Percentiles rank a stretch among this genome's conserved stretches.
phyloP scores from a whole-genome alignment of 92 coral and sea anemone species.

The Porites cylindrica region DNA sequence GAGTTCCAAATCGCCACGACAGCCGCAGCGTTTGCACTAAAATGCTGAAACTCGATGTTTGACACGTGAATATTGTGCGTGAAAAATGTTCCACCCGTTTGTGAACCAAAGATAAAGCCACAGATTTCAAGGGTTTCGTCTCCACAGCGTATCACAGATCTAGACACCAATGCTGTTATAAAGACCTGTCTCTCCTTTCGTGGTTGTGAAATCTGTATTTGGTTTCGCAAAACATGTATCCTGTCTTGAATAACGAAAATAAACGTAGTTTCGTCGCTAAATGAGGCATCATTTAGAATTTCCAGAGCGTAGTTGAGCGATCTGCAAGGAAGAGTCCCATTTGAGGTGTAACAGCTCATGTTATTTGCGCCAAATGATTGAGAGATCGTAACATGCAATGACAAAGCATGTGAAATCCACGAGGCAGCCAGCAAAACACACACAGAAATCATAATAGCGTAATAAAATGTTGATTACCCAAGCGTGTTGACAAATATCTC shows the following conservation, averaged over 20 bases:
- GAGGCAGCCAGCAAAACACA: not conserved
- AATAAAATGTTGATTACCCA: not conserved
- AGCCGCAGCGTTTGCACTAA: conserved; percentile 67
- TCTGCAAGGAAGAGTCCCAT: conserved; percentile 55
- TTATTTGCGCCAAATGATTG: conserved; percentile 69
- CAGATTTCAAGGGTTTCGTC: not conserved
- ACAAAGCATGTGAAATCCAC: conserved; percentile 1
- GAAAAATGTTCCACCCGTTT: not conserved
- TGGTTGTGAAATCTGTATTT: conserved; percentile 65
- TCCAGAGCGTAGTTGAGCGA: conserved; percentile 72
- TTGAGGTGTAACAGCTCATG: conserved; percentile 47
- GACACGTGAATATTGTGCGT: conserved; percentile 61
- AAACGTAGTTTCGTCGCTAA: conserved; percentile 55
- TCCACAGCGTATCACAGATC: conserved; percentile 9
- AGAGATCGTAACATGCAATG: conserved; percentile 58
- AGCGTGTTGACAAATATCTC: not conserved
- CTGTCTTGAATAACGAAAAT: conserved; percentile 61
- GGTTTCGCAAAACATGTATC: conserved; percentile 35
- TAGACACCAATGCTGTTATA: conserved; percentile 43
- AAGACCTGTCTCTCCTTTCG: conserved; percentile 35
- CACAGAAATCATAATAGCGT: not conserved
- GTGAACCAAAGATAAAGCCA: conserved; percentile 61
- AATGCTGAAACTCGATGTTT: conserved; percentile 70
- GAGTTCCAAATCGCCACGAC: conserved; percentile 73
- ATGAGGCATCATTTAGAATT: conserved; percentile 31